Base-by-base conservation (phyloP, 2,888 invertebrate genomes). In the Harpalus rufipes region DNA sequence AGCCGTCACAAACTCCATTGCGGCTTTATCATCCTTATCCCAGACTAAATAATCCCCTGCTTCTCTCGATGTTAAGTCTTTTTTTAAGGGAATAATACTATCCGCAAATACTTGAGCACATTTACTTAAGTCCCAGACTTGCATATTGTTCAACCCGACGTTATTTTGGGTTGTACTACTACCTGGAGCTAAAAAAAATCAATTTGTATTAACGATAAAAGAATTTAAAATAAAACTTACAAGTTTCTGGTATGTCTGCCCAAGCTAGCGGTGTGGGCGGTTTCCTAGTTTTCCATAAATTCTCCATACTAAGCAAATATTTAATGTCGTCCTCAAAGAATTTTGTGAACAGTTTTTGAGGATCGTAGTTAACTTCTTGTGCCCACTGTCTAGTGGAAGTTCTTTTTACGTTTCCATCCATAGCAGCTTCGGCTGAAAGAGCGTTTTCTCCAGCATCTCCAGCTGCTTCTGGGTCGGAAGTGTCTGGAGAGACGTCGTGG, bases 401-500 rank as follows among this genome's bases (percentile, higher is more conserved):
- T 44, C 93, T 89, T 85, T 92, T 89, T 10, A 94, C 90, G 87
- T 93, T 93, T 18, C 93, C 93, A 85, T 87, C 85, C 44, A 88
- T 88, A 5, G 89, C 89, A 16, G 85, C 85, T 81, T 90, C 90
- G 10, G 91, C 88, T 7, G 91, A 90, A 58, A 94, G 88, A 16
- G 95, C 94, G 12, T 92, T 92, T 80, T 93, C 90, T 0, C 95
- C 96, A 5, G 95, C 95, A 63, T 92, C 92, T 87, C 95, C 95
- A 18, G 95, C 93, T 5, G 97, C 96, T 91, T 99, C 99, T 7
- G 98, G 98, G 92, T 99, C 99, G 18, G 96, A 97, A 0, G 97
- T 95, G 89, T 99, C 99, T 0, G 99, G 99, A 10, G 99, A 98
- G 1, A 99, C 99, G 90, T 99, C 99, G 89, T 99, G 96, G 91